Evolutionary conservation across 2,888 invertebrate species (phyloP), one percentile per base, ranked within the genome.

Genomic region (Drosophila sordidapex): DNA sequence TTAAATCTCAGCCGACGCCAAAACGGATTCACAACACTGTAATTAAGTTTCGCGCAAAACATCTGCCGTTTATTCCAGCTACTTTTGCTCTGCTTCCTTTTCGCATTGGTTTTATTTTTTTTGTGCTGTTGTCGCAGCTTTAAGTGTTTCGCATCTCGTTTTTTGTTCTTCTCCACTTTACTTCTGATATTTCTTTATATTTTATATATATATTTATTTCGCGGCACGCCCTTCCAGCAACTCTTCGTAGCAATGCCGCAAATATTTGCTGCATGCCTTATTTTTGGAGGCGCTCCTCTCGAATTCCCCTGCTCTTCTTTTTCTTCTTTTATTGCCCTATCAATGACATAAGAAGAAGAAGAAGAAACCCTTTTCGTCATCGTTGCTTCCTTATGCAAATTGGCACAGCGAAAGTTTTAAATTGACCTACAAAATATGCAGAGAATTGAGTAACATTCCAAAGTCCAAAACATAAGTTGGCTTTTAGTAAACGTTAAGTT

Each of bases 21-120:
- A 73, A 76, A 73, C 83, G 67, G 80, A 74, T 77, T 71, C 57
- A 27, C 56, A 74, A 69, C 78, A 70, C 70, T 87, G 89, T 89
- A 86, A 86, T 86, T 86, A 86, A 86, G 89, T 80, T 82, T 87
- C 67, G 72, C 57, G 73, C 84, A 89, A 86, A 86, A 89, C 89
- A 86, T 86, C 85, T 86, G 85, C 85, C 83, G 83, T 76, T 87
- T 51, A 49, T 62, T 46, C 38, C 58, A 43, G 25, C 38, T 31
- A 18, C 46, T 48, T 33, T 52, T 61, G 46, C 33, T 48, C 53
- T 66, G 53, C 46, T 48, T 49, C 51, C 33, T 69, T 57, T 51
- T 59, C 54, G 48, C 35, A 21, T 38, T 40, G 33, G 58, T 56
- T 27, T 31, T 49, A 31, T 49, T 35, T 70, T 59, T 49, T 31